phyloP scores from a whole-genome alignment of 1,140 invertebrate genomes.

The Bombus pascuorum region DNA sequence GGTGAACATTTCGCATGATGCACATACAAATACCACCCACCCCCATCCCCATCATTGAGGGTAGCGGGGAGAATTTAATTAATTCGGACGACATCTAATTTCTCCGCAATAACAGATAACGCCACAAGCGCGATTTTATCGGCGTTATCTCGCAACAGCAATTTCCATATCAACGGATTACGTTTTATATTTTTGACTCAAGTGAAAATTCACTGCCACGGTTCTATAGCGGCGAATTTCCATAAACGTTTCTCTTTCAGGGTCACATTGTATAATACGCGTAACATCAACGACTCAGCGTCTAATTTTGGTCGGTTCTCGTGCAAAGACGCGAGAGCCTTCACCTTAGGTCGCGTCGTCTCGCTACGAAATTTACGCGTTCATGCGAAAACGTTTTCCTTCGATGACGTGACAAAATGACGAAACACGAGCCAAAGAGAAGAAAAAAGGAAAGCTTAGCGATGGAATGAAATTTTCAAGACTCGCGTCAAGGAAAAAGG shows the following conservation, averaged over 20 bases:
- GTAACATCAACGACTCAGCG: background rate
- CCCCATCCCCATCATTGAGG: background rate
- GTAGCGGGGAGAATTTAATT: constrained; percentile 28
- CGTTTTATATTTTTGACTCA: constrained; percentile 2
- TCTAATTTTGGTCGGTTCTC: background rate
- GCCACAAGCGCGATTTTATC: constrained; percentile 16
- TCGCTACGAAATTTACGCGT: background rate
- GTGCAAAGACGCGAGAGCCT: background rate
- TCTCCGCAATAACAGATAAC: constrained; percentile 39
- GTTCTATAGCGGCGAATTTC: background rate
- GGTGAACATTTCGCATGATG: background rate
- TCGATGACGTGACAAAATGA: constrained; percentile 6
- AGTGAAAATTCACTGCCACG: background rate
- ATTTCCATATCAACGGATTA: constrained; percentile 38
- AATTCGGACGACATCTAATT: constrained; percentile 39
- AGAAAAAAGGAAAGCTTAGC: background rate
- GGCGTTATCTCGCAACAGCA: background rate
- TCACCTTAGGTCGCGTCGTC: background rate
- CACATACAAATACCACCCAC: background rate
- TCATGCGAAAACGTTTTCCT: background rate
- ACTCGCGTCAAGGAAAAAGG: background rate
- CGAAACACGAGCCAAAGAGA: background rate
- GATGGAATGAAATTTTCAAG: constrained; percentile 23
- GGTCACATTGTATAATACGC: background rate
- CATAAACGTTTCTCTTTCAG: background rate